A percentile compares a stretch with the other conserved stretches of the same genome.
phyloP scores from a whole-genome alignment of 2,113 vertebrate species.

The Melozone crissalis region DNA sequence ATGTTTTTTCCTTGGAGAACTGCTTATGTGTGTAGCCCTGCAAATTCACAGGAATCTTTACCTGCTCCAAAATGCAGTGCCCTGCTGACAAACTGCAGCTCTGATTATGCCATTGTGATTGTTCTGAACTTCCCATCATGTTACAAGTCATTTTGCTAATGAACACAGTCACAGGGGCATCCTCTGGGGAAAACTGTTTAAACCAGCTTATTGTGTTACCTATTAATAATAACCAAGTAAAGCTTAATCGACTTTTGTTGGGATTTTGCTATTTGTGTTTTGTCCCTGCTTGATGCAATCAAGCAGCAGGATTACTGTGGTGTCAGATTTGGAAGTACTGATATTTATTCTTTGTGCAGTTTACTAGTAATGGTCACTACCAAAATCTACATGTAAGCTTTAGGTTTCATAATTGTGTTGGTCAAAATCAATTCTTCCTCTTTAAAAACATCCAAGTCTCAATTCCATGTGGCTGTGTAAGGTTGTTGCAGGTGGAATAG shows the following conservation, averaged over 20 bases:
- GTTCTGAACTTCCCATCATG: neutral
- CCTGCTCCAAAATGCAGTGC: neutral
- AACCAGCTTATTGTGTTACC: neutral
- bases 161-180: neutral
- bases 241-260: neutral
- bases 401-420: neutral
- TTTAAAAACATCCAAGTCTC: neutral
- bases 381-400: neutral
- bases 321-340: neutral
- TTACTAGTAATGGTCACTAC: neutral
- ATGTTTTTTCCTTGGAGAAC: neutral
- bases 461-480: neutral
- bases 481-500: neutral
- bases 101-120: neutral
- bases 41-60: neutral
- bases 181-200: neutral
- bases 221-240: neutral
- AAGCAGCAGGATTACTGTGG: neutral
- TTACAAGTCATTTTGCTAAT: neutral
- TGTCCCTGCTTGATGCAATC: neutral
- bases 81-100: neutral
- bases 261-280: neutral
- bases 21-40: neutral
- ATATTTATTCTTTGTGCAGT: constrained; percentile 5
- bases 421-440: neutral